Conservation (phyloP, 2,113 vertebrate species). For the Ceyx margarethae region DNA sequence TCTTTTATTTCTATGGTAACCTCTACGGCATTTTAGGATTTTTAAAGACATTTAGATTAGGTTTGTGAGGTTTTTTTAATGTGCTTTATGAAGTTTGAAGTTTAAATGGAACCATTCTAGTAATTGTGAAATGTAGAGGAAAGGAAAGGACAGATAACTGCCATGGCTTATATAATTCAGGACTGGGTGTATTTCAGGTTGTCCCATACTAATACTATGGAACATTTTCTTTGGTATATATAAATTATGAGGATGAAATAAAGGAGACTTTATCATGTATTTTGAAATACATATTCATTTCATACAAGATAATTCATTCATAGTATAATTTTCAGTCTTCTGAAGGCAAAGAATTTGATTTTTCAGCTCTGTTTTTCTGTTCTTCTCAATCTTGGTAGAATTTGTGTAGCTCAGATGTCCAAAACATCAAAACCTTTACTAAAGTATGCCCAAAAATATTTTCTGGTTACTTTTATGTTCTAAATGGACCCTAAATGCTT, state of each 20-base stretch:
- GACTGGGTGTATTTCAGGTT: background rate
- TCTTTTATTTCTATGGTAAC: too few species aligned
- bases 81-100: background rate
- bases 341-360: background rate
- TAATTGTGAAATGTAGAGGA: background rate
- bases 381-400: background rate
- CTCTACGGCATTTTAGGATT: background rate
- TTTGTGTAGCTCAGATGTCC: background rate
- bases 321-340: background rate
- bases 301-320: background rate
- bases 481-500: background rate
- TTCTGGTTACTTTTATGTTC: background rate
- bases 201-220: background rate
- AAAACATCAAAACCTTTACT: background rate
- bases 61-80: background rate
- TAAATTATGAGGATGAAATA: background rate
- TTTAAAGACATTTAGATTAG: background rate
- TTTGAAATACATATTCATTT: constrained; percentile 23
- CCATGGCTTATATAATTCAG: background rate
- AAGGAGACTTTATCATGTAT: background rate
- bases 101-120: background rate
- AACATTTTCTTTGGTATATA: background rate
- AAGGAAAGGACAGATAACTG: background rate
- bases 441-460: background rate
- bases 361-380: background rate